Percentiles rank a stretch among this genome's conserved stretches.
Evolutionary conservation across 2,113 vertebrate genomes (phyloP).

Genomic region (Ahaetulla prasina): DNA sequence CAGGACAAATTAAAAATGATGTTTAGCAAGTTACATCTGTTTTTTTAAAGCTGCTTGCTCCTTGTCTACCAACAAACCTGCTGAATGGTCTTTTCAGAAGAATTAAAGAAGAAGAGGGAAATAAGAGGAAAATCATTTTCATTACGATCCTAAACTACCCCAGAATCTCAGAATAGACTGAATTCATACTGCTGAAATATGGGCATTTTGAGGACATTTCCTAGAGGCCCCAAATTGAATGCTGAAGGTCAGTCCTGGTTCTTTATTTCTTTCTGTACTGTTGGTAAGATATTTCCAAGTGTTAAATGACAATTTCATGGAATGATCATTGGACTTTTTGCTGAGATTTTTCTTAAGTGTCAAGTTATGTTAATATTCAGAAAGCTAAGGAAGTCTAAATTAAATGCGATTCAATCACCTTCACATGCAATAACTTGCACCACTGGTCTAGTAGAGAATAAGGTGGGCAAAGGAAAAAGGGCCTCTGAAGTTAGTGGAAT

Average conservation of each 20-base stretch:
- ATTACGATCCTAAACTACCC: not conserved
- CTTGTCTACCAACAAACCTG: not conserved
- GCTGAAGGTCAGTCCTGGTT: not conserved
- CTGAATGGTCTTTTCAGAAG: not conserved
- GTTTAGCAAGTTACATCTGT: not conserved
- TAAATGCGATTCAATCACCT: not conserved
- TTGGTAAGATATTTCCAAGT: not conserved
- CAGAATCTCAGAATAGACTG: not conserved
- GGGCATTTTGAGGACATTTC: not conserved
- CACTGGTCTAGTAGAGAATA: not conserved
- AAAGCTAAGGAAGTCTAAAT: not conserved
- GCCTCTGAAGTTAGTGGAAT: not conserved
- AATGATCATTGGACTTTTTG: not conserved
- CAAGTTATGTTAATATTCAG: not conserved
- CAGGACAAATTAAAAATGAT: not conserved
- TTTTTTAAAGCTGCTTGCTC: not conserved
- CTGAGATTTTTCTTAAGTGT: not conserved
- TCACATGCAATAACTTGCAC: not conserved
- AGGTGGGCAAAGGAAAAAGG: not conserved
- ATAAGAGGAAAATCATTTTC: not conserved
- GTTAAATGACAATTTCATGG: not conserved
- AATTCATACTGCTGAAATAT: not conserved
- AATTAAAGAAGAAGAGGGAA: not conserved
- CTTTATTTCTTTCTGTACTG: not conserved
- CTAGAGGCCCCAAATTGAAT: not conserved